Conservation (phyloP, 2,113 vertebrate species). For the Athene noctua region DNA sequence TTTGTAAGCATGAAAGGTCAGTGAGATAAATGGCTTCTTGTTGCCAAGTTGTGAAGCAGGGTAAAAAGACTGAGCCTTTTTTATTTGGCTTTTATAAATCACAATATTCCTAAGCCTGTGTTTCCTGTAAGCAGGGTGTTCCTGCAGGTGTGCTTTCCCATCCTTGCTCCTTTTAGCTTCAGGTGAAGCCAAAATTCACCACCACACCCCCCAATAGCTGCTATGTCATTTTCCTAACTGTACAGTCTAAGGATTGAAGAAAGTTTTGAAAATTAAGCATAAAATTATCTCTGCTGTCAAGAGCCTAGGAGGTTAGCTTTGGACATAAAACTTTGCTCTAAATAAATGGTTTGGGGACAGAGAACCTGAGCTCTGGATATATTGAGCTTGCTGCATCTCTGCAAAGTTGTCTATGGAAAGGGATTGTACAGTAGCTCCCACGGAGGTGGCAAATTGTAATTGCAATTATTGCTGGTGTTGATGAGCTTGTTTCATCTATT, state of each 20-base stretch:
- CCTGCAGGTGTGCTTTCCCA: neutral
- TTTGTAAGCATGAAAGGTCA: neutral
- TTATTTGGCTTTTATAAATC: slow-evolving; percentile 9
- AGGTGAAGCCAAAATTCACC: neutral
- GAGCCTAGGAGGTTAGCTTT: neutral
- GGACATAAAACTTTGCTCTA: neutral
- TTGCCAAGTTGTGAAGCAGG: neutral
- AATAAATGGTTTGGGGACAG: neutral
- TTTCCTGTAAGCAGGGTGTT: neutral
- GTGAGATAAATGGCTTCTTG: neutral
- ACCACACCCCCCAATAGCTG: neutral
- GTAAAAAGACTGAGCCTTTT: neutral
- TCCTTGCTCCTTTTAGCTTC: neutral
- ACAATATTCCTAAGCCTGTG: neutral
- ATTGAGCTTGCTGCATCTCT: neutral
- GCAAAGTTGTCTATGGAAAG: neutral
- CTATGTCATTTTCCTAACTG: neutral
- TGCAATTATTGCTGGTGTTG: neutral
- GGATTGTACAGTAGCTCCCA: neutral
- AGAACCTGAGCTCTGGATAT: neutral
- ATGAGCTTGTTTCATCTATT: neutral
- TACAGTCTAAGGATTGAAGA: neutral
- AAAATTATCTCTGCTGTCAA: neutral
- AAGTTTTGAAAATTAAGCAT: neutral
- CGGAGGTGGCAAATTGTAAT: neutral